These are phyloP conservation scores for Onychomys torridus DNA, from an alignment of 2,797 vertebrate species.

Conservation along the genomic window DNA sequence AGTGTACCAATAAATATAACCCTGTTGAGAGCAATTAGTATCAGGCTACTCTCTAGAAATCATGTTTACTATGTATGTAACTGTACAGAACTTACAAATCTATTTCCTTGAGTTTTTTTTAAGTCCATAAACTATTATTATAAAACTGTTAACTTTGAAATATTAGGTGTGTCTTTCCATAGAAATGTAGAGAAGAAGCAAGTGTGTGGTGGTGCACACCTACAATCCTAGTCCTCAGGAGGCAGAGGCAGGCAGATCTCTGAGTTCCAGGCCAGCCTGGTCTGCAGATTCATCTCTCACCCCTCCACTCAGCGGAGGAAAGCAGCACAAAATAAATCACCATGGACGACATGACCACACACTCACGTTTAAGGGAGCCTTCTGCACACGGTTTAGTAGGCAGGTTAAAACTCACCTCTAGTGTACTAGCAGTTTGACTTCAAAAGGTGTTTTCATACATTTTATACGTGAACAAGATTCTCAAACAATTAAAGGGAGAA, in stretches of 20 bases:
- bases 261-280: neutral
- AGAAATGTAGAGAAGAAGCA: neutral
- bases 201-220: neutral
- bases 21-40: neutral
- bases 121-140: neutral
- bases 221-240: neutral
- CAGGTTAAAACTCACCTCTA: conserved; percentile 53
- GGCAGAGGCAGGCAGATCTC: neutral
- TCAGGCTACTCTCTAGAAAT: neutral
- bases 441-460: conserved; percentile 35
- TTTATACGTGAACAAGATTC: neutral
- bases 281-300: neutral
- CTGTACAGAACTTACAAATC: conserved; percentile 30
- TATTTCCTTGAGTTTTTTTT: conserved; percentile 57
- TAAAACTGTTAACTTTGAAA: conserved; percentile 39
- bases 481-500: neutral
- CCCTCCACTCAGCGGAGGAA: neutral
- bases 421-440: conserved; percentile 47
- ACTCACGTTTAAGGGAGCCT: conserved; percentile 47
- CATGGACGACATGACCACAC: neutral
- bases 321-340: conserved; percentile 17
- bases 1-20: neutral
- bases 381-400: conserved; percentile 11
- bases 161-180: conserved; percentile 25
- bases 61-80: neutral